Conservation (phyloP, 1,140 invertebrate genomes). For the Platyura marginata region DNA sequence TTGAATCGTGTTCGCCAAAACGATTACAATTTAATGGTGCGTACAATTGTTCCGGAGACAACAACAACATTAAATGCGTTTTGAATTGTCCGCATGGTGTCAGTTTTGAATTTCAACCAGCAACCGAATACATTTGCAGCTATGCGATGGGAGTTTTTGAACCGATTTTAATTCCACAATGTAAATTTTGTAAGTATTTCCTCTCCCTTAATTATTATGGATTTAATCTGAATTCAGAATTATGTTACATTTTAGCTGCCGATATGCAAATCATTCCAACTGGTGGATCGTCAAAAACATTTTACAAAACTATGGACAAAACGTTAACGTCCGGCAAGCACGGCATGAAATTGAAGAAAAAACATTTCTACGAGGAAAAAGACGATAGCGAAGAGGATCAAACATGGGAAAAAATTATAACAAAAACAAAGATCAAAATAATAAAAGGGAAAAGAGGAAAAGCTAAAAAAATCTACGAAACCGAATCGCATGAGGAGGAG, state of each 20-base stretch:
- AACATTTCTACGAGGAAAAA: background rate
- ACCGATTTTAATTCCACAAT: constrained; percentile 53
- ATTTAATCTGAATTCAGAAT: too few relatives aligned
- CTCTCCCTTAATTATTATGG: background rate
- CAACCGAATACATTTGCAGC: constrained; percentile 42
- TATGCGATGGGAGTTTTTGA: constrained; percentile 46
- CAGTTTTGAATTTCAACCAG: constrained; percentile 36
- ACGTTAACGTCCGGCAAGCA: background rate
- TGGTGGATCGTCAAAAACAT: background rate
- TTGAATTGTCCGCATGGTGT: constrained; percentile 44
- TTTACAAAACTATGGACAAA: background rate
- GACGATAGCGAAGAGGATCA: background rate
- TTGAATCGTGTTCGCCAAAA: constrained; percentile 33
- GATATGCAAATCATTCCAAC: background rate
- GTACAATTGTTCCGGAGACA: constrained; percentile 44
- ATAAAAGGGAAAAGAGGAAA: constrained; percentile 4
- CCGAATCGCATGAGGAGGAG: background rate
- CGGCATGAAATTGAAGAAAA: background rate
- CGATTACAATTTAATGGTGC: constrained; percentile 55
- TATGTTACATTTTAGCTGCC: background rate
- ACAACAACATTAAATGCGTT: constrained; percentile 36
- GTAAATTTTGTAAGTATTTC: constrained; percentile 38
- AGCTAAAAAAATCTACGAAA: constrained; percentile 3
- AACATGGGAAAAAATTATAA: background rate
- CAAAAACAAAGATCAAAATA: constrained; percentile 1